Base-by-base conservation (phyloP, 2,113 vertebrate genomes). In the Pipa parva region DNA sequence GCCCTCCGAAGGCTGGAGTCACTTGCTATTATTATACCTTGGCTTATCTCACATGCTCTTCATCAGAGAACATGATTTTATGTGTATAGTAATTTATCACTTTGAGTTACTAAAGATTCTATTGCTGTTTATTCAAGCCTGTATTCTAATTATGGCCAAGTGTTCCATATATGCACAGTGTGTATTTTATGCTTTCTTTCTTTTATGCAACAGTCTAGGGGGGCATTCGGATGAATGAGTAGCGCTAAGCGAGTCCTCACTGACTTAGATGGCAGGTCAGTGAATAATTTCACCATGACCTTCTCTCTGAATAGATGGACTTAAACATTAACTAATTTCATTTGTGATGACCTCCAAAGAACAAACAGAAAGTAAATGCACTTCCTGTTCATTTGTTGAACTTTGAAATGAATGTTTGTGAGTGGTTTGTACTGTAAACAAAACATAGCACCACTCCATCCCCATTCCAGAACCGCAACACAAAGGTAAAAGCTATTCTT, bases 321-420 rank as follows among this genome's bases (percentile, higher is more conserved):
- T 69, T 60, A 52, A 69, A 42, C 57, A 60, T 59, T 59, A 69
- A 69, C 65, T 60, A 21, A n/a, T 28, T 69, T 39, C 25, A 68
- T 37, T 27, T 49, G 15, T 39, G n/a, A 37, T 68, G 28, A 68
- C 64, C 64, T 59, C 56, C 29, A 59, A 59, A 50, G 22, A 68
- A 9, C 63, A 49, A 39, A 36, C 6, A 25, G 8, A 27, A 21
- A 36, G 4, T 36, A 21, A 59, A 36, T 46, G 45, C 7, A 2
- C 29, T 50, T 37, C 17, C 42, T 31, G 28, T 50, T 22, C 49
- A 25, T 29, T 20, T 17, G 12, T 50, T 59, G 45, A 31, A 42
- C 26, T 61, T 46, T 61, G 26, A 42, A 39, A 26, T n/a, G 3
- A 18, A 11, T 59, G 24, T 42, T 59, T 25, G 10, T 6, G 27